Conservation (phyloP, 2,113 vertebrate genomes). For the Scortum barcoo region DNA sequence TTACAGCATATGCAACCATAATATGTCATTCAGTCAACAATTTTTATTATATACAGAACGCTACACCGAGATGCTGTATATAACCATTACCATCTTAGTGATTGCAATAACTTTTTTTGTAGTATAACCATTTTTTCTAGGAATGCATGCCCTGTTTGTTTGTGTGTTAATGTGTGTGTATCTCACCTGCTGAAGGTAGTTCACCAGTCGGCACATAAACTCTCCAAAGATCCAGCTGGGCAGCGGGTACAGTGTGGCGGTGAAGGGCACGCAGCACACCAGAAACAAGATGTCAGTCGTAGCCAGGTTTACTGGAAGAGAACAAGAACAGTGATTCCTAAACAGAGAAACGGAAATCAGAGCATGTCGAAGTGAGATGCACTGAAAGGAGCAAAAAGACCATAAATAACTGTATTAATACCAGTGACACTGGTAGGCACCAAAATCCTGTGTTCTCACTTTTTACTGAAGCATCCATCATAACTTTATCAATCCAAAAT, state of each 20-base stretch:
- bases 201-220: conserved; percentile 82
- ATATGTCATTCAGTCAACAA: too few species aligned
- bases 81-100: neutral
- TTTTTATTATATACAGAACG: too few species aligned
- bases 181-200: conserved; percentile 82
- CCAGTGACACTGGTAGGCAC: neutral
- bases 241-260: conserved; percentile 81
- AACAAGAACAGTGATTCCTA: neutral
- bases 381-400: neutral
- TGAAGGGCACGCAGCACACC: conserved; percentile 85
- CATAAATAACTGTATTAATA: neutral
- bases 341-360: neutral
- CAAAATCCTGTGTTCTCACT: neutral
- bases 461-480: neutral
- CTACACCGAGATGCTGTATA: too few species aligned
- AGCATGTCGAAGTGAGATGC: neutral
- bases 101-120: neutral
- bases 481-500: neutral
- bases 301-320: conserved; percentile 78
- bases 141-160: neutral
- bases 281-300: conserved; percentile 82
- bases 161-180: neutral
- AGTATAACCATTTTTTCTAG: neutral
- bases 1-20: too few species aligned
- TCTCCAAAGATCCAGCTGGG: conserved; percentile 86